phyloP scores from a whole-genome alignment of 2,888 invertebrate genomes.

The Spatulosminthurus flaviceps region DNA sequence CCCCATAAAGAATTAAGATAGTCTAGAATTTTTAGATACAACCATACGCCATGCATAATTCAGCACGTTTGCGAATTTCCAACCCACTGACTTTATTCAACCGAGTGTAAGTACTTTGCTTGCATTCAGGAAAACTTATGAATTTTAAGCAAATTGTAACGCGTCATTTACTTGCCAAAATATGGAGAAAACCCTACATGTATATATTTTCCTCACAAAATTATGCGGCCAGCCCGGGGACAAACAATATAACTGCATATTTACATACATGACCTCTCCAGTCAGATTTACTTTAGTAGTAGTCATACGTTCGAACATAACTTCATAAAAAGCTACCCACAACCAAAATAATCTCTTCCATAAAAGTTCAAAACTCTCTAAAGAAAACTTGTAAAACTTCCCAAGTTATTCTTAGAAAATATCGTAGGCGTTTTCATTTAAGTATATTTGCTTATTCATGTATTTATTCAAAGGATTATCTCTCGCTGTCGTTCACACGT shows the following conservation, averaged over 20 bases:
- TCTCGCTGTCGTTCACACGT: conserved; percentile 12
- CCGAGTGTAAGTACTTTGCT: background rate
- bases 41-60: background rate
- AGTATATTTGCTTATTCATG: background rate
- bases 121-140: background rate
- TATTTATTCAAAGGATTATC: conserved; percentile 13
- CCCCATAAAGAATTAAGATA: background rate
- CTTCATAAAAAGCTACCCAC: no score
- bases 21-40: background rate
- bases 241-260: no score
- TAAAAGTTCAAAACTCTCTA: no score
- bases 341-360: no score
- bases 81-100: background rate
- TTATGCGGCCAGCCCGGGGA: no score
- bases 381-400: no score
- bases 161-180: background rate
- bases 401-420: background rate
- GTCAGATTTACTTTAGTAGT: no score
- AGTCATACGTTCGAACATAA: no score
- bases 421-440: background rate
- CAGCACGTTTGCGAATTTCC: conserved; percentile 8
- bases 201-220: no score
- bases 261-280: no score
- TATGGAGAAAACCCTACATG: background rate
- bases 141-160: conserved; percentile 8